Conservation (phyloP, 2,888 invertebrate species). For the Scaptomyza caliginosa region DNA sequence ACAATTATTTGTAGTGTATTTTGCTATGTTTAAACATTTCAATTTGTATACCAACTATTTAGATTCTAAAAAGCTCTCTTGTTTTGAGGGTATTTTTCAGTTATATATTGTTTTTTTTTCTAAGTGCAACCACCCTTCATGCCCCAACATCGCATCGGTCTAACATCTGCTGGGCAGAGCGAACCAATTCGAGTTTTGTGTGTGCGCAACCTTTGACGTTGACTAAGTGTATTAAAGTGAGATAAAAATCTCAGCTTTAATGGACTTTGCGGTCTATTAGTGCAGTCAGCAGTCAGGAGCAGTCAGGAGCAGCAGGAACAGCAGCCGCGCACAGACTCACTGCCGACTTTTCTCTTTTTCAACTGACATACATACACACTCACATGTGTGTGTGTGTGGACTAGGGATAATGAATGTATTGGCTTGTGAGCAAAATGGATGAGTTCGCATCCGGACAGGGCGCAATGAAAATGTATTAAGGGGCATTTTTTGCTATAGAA, state of each 20-base stretch:
- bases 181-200: slow-evolving; percentile 20
- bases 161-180: slow-evolving; percentile 3
- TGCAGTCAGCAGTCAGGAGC: slow-evolving; percentile 41
- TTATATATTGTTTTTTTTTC: not conserved
- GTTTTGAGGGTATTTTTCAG: no score
- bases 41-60: no score
- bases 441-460: slow-evolving; percentile 64
- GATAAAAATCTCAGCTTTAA: slow-evolving; percentile 80
- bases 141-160: not conserved
- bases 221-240: slow-evolving; percentile 78
- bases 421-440: slow-evolving; percentile 67
- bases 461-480: slow-evolving; percentile 56
- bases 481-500: slow-evolving; percentile 23
- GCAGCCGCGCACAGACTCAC: slow-evolving; percentile 23
- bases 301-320: slow-evolving; percentile 2
- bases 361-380: not conserved
- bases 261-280: slow-evolving; percentile 80
- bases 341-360: not conserved
- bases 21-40: not conserved
- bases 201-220: slow-evolving; percentile 74
- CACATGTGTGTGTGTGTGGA: not conserved
- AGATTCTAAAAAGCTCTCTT: no score
- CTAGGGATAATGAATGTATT: slow-evolving; percentile 72
- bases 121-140: not conserved
- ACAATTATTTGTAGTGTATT: no score